These are phyloP conservation scores for Nephotettix cincticeps DNA, from an alignment of 1,140 invertebrate species.

Conservation along the genomic window DNA sequence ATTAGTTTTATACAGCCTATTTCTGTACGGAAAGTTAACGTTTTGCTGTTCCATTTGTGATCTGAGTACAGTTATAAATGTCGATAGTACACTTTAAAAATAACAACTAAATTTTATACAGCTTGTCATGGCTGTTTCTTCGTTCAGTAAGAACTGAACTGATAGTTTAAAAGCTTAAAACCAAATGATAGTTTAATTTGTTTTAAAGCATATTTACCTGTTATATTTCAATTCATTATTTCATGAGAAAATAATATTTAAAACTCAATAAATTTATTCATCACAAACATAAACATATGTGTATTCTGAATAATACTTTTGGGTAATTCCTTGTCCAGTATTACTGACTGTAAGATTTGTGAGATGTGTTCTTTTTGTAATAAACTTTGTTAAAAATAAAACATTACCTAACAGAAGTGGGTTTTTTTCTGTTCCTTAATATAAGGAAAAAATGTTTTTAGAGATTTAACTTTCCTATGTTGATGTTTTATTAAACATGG, in stretches of 20 bases:
- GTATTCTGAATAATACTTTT: not conserved
- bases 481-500: too few relatives aligned
- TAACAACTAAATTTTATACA: not conserved
- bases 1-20: too few relatives aligned
- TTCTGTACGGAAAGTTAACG: too few relatives aligned
- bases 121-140: not conserved
- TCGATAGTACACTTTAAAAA: too few relatives aligned
- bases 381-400: slow-evolving; percentile 15
- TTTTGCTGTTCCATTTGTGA: too few relatives aligned
- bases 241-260: too few relatives aligned
- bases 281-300: not conserved
- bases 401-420: not conserved
- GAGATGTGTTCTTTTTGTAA: slow-evolving; percentile 20
- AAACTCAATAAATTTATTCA: too few relatives aligned
- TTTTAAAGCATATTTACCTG: not conserved
- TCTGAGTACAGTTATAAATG: too few relatives aligned
- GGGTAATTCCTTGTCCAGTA: slow-evolving; percentile 3
- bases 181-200: not conserved
- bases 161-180: not conserved
- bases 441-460: too few relatives aligned
- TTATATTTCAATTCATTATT: not conserved
- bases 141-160: not conserved
- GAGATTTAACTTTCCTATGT: too few relatives aligned
- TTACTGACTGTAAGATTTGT: slow-evolving; percentile 17
- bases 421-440: too few relatives aligned